Conservation (phyloP, 2,888 invertebrate genomes). For the Zhuqinia jingwanae region DNA sequence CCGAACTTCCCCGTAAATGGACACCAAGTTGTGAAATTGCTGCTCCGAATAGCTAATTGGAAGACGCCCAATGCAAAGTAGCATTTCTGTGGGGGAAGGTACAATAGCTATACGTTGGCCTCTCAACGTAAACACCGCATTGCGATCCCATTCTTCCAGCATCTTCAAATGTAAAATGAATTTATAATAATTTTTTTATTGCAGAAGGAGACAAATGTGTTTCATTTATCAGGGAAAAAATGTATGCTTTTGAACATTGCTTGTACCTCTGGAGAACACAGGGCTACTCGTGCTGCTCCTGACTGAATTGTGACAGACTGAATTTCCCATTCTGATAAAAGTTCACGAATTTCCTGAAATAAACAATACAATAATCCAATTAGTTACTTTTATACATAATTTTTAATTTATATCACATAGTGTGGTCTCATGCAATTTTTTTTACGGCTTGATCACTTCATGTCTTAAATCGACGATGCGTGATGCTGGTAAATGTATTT, state of each 20-base stretch:
- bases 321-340: constrained; percentile 80
- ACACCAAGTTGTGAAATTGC: constrained; percentile 82
- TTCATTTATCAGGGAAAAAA: too few species aligned
- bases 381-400: too few species aligned
- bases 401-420: too few species aligned
- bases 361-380: background rate
- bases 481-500: too few species aligned
- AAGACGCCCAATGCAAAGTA: constrained; percentile 83
- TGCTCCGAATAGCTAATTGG: constrained; percentile 82
- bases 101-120: constrained; percentile 81
- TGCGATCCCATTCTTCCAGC: constrained; percentile 81
- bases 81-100: constrained; percentile 81
- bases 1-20: constrained; percentile 81
- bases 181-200: background rate
- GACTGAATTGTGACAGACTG: constrained; percentile 80
- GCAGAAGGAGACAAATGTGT: too few species aligned
- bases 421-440: too few species aligned
- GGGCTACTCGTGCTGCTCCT: constrained; percentile 80
- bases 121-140: constrained; percentile 80
- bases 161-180: constrained; percentile 72
- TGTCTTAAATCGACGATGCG: too few species aligned
- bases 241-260: background rate
- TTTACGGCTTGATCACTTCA: too few species aligned
- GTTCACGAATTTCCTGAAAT: constrained; percentile 80
- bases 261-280: constrained; percentile 80